Evolutionary conservation across 1,140 invertebrate species (phyloP).

Genomic region (Scaptomyza pallida): DNA sequence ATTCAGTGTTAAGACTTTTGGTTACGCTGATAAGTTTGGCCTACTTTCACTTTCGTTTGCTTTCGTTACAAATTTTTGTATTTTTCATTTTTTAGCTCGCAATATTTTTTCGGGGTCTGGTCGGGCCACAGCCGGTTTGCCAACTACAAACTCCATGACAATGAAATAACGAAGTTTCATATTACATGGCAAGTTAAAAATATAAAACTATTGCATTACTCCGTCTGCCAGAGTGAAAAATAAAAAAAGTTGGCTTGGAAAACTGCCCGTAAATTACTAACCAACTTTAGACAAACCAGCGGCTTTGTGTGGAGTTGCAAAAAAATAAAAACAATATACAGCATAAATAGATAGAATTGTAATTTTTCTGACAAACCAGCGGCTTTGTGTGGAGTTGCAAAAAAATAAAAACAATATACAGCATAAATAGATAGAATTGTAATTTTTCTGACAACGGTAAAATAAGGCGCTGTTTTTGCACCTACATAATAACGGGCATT

Average conservation of each 20-base stretch:
- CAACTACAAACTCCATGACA: slow-evolving; percentile 56
- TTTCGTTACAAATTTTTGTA: slow-evolving; percentile 46
- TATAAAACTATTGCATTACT: slow-evolving; percentile 35
- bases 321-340: background rate
- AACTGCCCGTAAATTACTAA: slow-evolving; percentile 63
- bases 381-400: slow-evolving; percentile 17
- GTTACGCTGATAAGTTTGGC: slow-evolving; percentile 76
- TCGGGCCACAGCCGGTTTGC: slow-evolving; percentile 58
- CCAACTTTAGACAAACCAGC: slow-evolving; percentile 26
- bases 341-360: too few relatives aligned
- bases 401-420: background rate
- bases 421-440: too few relatives aligned
- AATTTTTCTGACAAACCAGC: slow-evolving; percentile 23
- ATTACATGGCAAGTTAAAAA: slow-evolving; percentile 69
- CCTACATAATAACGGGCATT: slow-evolving; percentile 18
- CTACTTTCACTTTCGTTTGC: slow-evolving; percentile 76
- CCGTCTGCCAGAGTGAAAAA: slow-evolving; percentile 9
- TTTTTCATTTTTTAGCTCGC: slow-evolving; percentile 38
- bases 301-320: slow-evolving; percentile 17
- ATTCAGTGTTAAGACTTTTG: slow-evolving; percentile 13
- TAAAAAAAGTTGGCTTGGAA: slow-evolving; percentile 31
- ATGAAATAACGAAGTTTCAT: slow-evolving; percentile 78
- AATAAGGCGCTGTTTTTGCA: background rate
- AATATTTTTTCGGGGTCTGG: slow-evolving; percentile 22
- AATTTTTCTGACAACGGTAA: slow-evolving; percentile 3